These are phyloP conservation scores for Epinotia brunnichana DNA, from an alignment of 2,888 invertebrate genomes.

Conservation along the genomic window DNA sequence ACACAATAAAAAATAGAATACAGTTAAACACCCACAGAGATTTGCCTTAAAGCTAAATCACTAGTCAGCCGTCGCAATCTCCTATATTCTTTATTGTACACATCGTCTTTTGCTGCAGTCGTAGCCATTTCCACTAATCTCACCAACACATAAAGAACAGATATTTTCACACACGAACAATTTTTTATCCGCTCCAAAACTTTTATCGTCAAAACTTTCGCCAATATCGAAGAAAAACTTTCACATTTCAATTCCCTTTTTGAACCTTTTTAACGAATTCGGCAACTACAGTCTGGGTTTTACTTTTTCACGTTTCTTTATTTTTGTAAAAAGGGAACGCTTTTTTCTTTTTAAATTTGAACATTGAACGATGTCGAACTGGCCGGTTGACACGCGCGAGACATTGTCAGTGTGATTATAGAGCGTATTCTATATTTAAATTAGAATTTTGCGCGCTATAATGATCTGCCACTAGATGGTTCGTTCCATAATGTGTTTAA, in stretches of 20 bases:
- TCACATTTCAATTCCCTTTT: constrained; percentile 44
- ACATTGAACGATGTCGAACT: constrained; percentile 55
- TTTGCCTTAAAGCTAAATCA: constrained; percentile 86
- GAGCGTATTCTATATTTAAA: constrained; percentile 70
- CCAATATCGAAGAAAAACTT: constrained; percentile 48
- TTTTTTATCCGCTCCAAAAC: constrained; percentile 46
- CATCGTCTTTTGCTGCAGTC: constrained; percentile 66
- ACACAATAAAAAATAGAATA: constrained; percentile 54
- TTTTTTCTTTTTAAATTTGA: constrained; percentile 51
- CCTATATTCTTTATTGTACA: constrained; percentile 88
- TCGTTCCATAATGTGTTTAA: constrained; percentile 61
- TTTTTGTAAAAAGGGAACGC: no score
- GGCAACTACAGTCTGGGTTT: constrained; percentile 7
- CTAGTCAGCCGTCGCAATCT: constrained; percentile 87
- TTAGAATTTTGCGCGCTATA: constrained; percentile 62
- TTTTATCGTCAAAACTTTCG: constrained; percentile 49
- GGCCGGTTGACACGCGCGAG: constrained; percentile 65
- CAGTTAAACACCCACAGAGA: constrained; percentile 86
- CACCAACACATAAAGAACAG: constrained; percentile 38
- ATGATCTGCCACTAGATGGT: constrained; percentile 48
- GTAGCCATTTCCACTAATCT: constrained; percentile 60
- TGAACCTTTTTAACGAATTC: constrained; percentile 27
- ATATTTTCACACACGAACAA: constrained; percentile 41
- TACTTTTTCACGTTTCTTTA: constrained; percentile 18
- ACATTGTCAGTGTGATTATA: constrained; percentile 76